Conservation (phyloP, 2,797 vertebrate genomes). For the Stomatorhinus walkeri region DNA sequence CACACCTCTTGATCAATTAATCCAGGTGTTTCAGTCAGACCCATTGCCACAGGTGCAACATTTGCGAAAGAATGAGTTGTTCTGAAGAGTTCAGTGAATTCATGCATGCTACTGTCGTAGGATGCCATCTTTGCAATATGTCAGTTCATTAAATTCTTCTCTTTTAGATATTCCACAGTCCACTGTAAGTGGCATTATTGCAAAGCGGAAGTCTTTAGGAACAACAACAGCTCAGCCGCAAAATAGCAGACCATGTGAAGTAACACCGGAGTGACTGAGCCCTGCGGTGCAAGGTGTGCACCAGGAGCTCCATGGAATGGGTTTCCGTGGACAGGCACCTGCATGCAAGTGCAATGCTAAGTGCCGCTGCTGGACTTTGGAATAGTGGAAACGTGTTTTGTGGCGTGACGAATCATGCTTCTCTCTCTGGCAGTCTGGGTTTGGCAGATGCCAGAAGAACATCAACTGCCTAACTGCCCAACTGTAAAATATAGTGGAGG, state of each 20-base stretch:
- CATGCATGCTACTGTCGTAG: no score
- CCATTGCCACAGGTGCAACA: no score
- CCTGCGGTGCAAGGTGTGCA: background rate
- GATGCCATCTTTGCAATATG: no score
- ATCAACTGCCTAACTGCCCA: background rate
- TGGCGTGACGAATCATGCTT: background rate
- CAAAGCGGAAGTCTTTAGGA: background rate
- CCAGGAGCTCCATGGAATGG: background rate
- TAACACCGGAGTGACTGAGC: background rate
- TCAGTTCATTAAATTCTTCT: background rate
- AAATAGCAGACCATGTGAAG: background rate
- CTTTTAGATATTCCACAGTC: background rate
- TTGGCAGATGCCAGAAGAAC: background rate
- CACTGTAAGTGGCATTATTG: background rate
- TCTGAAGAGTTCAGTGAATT: no score
- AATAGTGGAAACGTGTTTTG: background rate
- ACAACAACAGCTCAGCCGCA: background rate
- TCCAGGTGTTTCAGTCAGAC: no score
- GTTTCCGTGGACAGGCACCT: background rate
- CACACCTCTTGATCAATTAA: no score
- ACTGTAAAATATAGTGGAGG: background rate
- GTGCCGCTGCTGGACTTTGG: background rate
- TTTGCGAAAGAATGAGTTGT: no score
- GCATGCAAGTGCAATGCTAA: background rate
- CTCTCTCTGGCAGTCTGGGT: background rate